A percentile compares a stretch with the other conserved stretches of the same genome.
phyloP scores from a whole-genome alignment of 2,797 vertebrate genomes.

The Spheniscus humboldti region DNA sequence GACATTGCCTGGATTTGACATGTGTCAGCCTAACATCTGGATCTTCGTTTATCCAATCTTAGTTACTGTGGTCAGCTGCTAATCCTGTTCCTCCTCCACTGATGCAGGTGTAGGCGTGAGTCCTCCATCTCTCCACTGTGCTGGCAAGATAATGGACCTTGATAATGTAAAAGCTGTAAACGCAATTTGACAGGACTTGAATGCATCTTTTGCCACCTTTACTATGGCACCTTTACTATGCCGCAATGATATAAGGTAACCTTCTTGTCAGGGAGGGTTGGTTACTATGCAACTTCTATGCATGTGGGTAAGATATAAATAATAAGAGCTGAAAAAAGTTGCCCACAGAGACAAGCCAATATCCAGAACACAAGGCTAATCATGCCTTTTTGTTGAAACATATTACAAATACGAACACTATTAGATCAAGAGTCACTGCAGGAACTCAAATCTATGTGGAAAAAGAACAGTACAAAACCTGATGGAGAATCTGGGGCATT shows the following conservation, averaged over 20 bases:
- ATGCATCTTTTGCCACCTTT: neutral
- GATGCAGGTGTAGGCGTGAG: neutral
- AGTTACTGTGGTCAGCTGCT: neutral
- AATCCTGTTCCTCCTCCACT: neutral
- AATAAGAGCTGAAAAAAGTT: neutral
- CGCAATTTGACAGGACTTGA: neutral
- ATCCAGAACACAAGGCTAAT: constrained; percentile 31
- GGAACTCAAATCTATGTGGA: constrained; percentile 41
- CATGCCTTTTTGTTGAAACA: neutral
- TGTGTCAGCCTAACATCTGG: neutral
- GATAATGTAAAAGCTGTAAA: neutral
- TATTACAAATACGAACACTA: neutral
- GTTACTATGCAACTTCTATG: neutral
- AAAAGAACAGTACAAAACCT: constrained; percentile 24
- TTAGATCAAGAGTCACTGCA: neutral
- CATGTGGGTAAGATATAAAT: neutral
- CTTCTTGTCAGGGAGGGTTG: neutral
- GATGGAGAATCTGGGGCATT: constrained; percentile 50
- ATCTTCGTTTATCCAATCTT: neutral
- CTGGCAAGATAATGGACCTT: neutral
- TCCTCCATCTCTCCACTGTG: neutral
- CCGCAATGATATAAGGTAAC: neutral
- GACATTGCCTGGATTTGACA: neutral
- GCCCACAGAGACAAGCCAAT: neutral
- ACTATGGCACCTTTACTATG: neutral